phyloP scores from a whole-genome alignment of 2,888 invertebrate genomes.

The Syrphus vitripennis region DNA sequence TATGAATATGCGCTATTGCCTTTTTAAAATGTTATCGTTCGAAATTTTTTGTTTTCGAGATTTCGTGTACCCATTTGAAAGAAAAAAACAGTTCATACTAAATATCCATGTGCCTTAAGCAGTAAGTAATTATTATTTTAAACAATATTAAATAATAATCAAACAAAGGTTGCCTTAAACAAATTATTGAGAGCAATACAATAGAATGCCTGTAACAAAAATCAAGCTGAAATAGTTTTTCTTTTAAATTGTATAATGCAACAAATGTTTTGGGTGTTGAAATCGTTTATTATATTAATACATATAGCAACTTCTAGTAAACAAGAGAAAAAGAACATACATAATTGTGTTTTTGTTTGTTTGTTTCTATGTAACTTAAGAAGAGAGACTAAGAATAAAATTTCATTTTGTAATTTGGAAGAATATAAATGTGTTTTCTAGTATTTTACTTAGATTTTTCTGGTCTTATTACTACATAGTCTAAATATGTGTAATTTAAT shows the following conservation, averaged over 20 bases:
- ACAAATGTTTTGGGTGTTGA: slow-evolving; percentile 10
- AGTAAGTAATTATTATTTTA: slow-evolving; percentile 26
- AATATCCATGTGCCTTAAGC: slow-evolving; percentile 65
- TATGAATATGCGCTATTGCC: too few relatives aligned
- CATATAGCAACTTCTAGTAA: slow-evolving; percentile 13
- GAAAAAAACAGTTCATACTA: slow-evolving; percentile 34
- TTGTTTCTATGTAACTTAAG: too few relatives aligned
- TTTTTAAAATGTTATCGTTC: too few relatives aligned
- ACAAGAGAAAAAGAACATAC: not conserved
- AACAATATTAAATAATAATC: slow-evolving; percentile 3
- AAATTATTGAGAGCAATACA: not conserved
- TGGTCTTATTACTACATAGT: too few relatives aligned
- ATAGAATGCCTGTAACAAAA: slow-evolving; percentile 20
- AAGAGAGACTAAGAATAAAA: slow-evolving; percentile 49
- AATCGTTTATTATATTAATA: not conserved
- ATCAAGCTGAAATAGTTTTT: not conserved
- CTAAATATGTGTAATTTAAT: too few relatives aligned
- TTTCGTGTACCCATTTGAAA: too few relatives aligned
- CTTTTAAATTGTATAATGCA: not conserved
- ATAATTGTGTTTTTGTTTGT: not conserved
- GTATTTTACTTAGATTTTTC: too few relatives aligned
- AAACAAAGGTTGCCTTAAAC: slow-evolving; percentile 29
- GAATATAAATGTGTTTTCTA: not conserved
- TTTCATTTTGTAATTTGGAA: slow-evolving; percentile 58
- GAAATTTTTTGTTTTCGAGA: too few relatives aligned